phyloP scores from a whole-genome alignment of 2,797 vertebrate genomes.

The Lophius americanus region DNA sequence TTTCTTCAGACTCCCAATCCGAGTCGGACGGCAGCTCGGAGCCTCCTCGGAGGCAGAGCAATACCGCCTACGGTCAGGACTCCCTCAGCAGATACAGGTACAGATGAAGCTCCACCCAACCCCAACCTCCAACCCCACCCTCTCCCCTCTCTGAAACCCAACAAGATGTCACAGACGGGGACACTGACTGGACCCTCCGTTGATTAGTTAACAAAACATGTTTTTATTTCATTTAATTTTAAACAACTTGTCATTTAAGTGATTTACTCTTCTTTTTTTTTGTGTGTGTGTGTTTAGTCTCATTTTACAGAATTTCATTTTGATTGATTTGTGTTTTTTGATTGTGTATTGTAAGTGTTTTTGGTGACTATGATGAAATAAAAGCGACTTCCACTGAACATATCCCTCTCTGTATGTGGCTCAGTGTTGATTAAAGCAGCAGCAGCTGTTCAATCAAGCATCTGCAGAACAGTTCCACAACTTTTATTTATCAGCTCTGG shows the following conservation, averaged over 20 bases:
- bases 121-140: conserved; percentile 21
- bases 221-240: conserved; percentile 37
- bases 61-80: conserved; percentile 75
- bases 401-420: conserved; percentile 74
- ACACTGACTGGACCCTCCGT: conserved; percentile 45
- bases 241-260: conserved; percentile 35
- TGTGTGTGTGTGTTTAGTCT: conserved; percentile 42
- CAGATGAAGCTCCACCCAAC: conserved; percentile 74
- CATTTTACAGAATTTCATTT: conserved; percentile 37
- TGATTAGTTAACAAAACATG: conserved; percentile 28
- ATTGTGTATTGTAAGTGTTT: conserved; percentile 62
- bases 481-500: conserved; percentile 11
- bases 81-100: conserved; percentile 86
- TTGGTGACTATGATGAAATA: conserved; percentile 70
- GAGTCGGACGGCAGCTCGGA: conserved; percentile 74
- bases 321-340: conserved; percentile 48
- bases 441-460: conserved; percentile 21
- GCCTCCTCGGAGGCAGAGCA: conserved; percentile 72
- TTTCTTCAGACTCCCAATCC: conserved; percentile 76
- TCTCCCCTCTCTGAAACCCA: conserved; percentile 50
- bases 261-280: conserved; percentile 51
- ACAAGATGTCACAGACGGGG: conserved; percentile 58
- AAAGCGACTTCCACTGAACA: conserved; percentile 71
- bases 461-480: background rate
- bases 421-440: conserved; percentile 59